Evolutionary conservation across 2,888 invertebrate genomes (phyloP), one percentile per base, ranked within the genome.

Genomic region (Raillietiella orientalis): DNA sequence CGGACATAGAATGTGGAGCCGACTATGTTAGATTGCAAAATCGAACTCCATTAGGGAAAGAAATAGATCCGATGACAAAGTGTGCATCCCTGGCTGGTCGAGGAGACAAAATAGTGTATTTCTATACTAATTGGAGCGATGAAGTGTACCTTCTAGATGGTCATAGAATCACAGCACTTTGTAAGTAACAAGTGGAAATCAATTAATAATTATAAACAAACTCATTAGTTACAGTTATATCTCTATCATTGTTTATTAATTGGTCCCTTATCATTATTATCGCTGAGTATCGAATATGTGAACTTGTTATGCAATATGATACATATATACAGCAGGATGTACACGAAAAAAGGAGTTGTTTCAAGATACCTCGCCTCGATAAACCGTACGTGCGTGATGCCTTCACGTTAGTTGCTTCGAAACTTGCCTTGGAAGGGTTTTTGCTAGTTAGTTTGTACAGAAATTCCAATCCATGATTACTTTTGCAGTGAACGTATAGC

Each of bases 1-100:
- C 50, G 8, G 50, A 51, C 33, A 34, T 43, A 29, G 34, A 79
- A 69, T 96, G 96, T 46, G 96, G 96, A 5, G 93, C 96, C 1
- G 96, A 96, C 52, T 71, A 59, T 50, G 93, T 96, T 4, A 96
- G 99, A 47, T 65, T 79, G 1, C 57, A 66, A 2, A 82, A 84
- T 47, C 51, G 47, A 29, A 53, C 63, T 1, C 84, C 93, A 0
- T 54, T 34, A 33, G 43, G 43, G 38, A 53, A 72, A 25, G 61
- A 64, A 2, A 35, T 49, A 2, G 56, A 54, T 30, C 52, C 61
- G 0, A 61, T 59, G 35, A 58, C 59, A 26, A 57, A 77, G 21
- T 82, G 74, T 39, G 75, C 66, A 3, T 79, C 87, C 0, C 63
- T 93, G 14, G 96, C 99, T 44, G 96, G 96, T 0, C 96, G 99